phyloP scores from a whole-genome alignment of 2,797 vertebrate genomes.

The Arnoldichthys spilopterus region DNA sequence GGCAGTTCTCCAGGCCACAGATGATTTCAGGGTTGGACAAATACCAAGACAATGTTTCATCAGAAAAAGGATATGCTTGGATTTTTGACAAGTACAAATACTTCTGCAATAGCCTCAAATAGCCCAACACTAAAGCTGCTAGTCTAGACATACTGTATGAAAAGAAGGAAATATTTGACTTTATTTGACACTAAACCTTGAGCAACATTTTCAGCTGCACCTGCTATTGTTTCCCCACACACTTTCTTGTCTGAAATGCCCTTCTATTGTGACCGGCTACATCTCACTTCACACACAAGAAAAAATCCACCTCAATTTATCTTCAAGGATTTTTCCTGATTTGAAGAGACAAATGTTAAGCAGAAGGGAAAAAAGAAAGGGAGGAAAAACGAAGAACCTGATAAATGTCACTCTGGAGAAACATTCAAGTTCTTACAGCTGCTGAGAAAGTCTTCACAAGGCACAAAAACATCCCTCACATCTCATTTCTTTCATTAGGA shows the following conservation, averaged over 20 bases:
- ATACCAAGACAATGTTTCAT: slow-evolving; percentile 22
- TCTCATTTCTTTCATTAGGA: slow-evolving; percentile 72
- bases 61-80: slow-evolving; percentile 2
- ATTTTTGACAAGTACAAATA: background rate
- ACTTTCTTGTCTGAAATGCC: background rate
- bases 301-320: slow-evolving; percentile 30
- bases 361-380: slow-evolving; percentile 28
- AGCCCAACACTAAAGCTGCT: background rate
- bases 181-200: slow-evolving; percentile 24
- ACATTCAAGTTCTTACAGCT: slow-evolving; percentile 64
- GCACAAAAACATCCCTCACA: slow-evolving; percentile 63
- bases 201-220: slow-evolving; percentile 13
- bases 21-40: slow-evolving; percentile 25
- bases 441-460: slow-evolving; percentile 59
- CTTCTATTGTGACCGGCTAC: background rate
- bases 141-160: background rate
- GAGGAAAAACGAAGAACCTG: slow-evolving; percentile 33
- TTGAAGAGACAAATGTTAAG: slow-evolving; percentile 66
- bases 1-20: slow-evolving; percentile 1
- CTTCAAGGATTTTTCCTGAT: slow-evolving; percentile 54
- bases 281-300: slow-evolving; percentile 10
- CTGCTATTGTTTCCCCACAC: background rate
- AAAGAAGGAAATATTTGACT: slow-evolving; percentile 19
- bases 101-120: background rate
- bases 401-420: slow-evolving; percentile 69